These are phyloP conservation scores for Dexiosoma caninum DNA, from an alignment of 2,888 invertebrate species.

Conservation along the genomic window DNA sequence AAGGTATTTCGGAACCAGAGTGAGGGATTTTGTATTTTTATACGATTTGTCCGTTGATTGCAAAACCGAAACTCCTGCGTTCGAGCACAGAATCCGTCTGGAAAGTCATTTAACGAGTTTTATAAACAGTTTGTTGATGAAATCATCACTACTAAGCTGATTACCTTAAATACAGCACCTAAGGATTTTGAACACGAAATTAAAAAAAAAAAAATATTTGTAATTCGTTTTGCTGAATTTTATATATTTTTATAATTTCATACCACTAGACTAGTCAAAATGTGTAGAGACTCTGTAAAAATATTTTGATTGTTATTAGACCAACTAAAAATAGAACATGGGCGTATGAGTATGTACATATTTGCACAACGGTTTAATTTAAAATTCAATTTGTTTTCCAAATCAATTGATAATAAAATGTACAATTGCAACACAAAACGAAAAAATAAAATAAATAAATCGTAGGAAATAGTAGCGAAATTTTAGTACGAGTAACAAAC, in stretches of 20 bases:
- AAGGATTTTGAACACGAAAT: too few species aligned
- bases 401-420: constrained; percentile 40
- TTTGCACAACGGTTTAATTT: neutral
- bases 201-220: too few species aligned
- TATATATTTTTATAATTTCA: neutral
- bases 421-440: neutral
- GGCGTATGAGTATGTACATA: neutral
- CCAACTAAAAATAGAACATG: constrained; percentile 29
- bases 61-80: too few species aligned
- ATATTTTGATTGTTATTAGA: constrained; percentile 3
- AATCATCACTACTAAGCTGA: too few species aligned
- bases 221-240: neutral
- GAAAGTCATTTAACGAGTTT: too few species aligned
- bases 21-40: too few species aligned
- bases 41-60: too few species aligned
- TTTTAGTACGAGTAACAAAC: neutral
- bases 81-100: too few species aligned
- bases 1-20: too few species aligned
- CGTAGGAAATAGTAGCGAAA: neutral
- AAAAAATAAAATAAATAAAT: neutral
- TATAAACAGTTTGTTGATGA: too few species aligned
- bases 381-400: constrained; percentile 36
- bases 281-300: neutral
- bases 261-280: constrained; percentile 2
- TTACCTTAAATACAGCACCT: too few species aligned